Percentiles rank a stretch among this genome's conserved stretches.
phyloP scores from a whole-genome alignment of 2,797 vertebrate genomes.

The Falco concolor region DNA sequence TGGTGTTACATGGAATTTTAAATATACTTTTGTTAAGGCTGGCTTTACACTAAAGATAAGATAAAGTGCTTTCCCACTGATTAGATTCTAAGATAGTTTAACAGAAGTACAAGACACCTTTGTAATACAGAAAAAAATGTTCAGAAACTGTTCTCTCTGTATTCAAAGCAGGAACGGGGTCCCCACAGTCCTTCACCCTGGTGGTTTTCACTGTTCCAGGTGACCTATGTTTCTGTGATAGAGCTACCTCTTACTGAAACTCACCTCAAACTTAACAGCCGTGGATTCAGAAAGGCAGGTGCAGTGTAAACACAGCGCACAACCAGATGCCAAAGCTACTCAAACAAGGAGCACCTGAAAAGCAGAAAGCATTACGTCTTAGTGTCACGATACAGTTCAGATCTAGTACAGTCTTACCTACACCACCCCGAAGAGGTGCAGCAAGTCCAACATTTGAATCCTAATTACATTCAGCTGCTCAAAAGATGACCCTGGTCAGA shows the following conservation, averaged over 20 bases:
- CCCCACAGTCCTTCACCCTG: not conserved
- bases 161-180: not conserved
- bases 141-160: not conserved
- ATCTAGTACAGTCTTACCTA: not conserved
- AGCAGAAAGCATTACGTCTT: not conserved
- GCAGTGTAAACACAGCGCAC: slow-evolving; percentile 23
- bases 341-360: slow-evolving; percentile 46
- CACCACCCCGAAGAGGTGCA: not conserved
- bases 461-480: not conserved
- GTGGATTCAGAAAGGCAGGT: not conserved
- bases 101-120: not conserved
- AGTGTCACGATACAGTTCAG: not conserved
- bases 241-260: not conserved
- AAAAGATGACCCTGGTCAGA: not conserved
- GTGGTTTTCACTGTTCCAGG: not conserved
- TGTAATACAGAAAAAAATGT: not conserved
- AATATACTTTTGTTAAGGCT: not conserved
- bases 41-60: not conserved
- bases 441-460: not conserved
- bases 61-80: not conserved
- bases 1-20: not conserved
- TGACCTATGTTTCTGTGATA: not conserved
- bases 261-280: not conserved
- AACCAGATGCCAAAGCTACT: not conserved
- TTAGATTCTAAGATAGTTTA: not conserved